phyloP scores from a whole-genome alignment of 2,797 vertebrate genomes.

The Sphenodon punctatus region DNA sequence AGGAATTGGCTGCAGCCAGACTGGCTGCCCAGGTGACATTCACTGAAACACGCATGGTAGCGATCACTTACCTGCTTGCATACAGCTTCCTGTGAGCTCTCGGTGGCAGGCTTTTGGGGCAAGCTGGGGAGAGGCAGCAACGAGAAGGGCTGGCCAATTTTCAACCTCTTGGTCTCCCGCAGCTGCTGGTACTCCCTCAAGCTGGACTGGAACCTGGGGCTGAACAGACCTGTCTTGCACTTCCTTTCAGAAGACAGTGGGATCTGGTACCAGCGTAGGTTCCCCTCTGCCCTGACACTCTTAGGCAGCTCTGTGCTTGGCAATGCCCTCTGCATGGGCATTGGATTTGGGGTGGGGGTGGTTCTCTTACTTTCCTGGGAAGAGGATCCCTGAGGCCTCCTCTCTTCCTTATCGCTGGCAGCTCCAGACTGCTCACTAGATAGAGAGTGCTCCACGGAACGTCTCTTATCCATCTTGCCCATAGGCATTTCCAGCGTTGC shows the following conservation, averaged over 20 bases:
- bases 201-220: conserved; percentile 13
- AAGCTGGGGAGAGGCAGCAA: not conserved
- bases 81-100: not conserved
- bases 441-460: not conserved
- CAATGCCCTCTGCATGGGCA: not conserved
- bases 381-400: not conserved
- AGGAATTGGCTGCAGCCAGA: not conserved
- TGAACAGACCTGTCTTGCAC: conserved; percentile 14
- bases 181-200: conserved; percentile 15
- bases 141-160: not conserved
- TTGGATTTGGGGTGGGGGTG: not conserved
- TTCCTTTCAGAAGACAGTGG: conserved; percentile 3
- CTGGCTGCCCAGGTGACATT: too few relatives aligned
- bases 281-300: not conserved
- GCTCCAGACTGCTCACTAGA: not conserved
- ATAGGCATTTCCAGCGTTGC: not conserved
- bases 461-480: not conserved
- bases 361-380: not conserved
- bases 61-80: not conserved
- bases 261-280: conserved; percentile 10
- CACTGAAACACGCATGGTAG: too few relatives aligned
- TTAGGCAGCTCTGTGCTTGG: not conserved
- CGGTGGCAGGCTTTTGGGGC: not conserved
- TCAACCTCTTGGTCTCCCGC: not conserved
- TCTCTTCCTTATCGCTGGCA: not conserved